These are phyloP conservation scores for Brachirus orientalis DNA, from an alignment of 2,113 vertebrate species.

Conservation along the genomic window DNA sequence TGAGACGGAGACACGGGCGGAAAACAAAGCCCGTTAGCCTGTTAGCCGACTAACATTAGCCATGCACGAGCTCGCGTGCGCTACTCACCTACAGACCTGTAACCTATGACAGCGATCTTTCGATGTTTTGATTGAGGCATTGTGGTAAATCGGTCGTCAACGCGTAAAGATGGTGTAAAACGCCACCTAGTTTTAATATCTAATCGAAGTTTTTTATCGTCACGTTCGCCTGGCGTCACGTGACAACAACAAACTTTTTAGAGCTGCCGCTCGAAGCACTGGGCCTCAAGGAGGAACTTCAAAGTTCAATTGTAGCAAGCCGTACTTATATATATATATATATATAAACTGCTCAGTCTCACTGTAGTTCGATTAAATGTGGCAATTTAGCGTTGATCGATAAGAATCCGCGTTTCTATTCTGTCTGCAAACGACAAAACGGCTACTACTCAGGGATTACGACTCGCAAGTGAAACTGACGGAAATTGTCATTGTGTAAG, in stretches of 20 bases:
- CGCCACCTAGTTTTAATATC: slow-evolving; percentile 58
- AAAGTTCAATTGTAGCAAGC: slow-evolving; percentile 31
- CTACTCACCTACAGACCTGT: slow-evolving; percentile 85
- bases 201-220: slow-evolving; percentile 79
- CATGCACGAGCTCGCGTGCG: slow-evolving; percentile 27
- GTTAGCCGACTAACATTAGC: slow-evolving; percentile 60
- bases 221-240: slow-evolving; percentile 83
- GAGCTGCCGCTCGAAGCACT: slow-evolving; percentile 64
- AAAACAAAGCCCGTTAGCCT: slow-evolving; percentile 75
- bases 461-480: slow-evolving; percentile 67
- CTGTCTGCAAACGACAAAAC: slow-evolving; percentile 22
- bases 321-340: slow-evolving; percentile 7
- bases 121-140: slow-evolving; percentile 85
- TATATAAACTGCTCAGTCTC: background rate
- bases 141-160: slow-evolving; percentile 12
- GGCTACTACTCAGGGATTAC: slow-evolving; percentile 54
- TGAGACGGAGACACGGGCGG: slow-evolving; percentile 7
- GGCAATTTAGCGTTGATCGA: background rate
- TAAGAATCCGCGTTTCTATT: slow-evolving; percentile 11
- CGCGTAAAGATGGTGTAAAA: slow-evolving; percentile 28
- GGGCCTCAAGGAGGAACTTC: slow-evolving; percentile 69
- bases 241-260: slow-evolving; percentile 87
- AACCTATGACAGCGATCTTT: slow-evolving; percentile 85
- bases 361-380: background rate
- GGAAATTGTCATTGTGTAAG: slow-evolving; percentile 78